Percentiles rank a stretch among this genome's conserved stretches.
Conservation (phyloP, 2,797 vertebrate genomes). For the Sphenodon punctatus region DNA sequence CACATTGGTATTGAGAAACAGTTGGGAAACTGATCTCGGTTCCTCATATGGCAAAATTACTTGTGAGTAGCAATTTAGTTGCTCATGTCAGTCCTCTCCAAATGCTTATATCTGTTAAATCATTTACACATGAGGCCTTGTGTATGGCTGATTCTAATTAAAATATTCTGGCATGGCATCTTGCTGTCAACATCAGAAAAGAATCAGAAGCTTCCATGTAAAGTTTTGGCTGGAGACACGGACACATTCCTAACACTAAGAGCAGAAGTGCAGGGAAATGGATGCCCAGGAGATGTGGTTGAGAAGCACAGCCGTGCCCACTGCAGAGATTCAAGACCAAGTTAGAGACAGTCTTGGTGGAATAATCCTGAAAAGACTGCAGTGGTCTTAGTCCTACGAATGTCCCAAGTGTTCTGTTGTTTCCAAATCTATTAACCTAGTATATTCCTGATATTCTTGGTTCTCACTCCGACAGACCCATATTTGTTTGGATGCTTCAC, state of each 20-base stretch:
- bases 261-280: neutral
- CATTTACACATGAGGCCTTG: too few relatives aligned
- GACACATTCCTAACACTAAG: neutral
- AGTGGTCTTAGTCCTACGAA: neutral
- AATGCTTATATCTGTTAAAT: too few relatives aligned
- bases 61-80: too few relatives aligned
- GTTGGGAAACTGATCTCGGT: too few relatives aligned
- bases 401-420: slow-evolving; percentile 6
- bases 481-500: neutral
- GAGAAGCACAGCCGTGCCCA: neutral
- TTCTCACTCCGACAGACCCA: neutral
- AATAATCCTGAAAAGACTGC: neutral
- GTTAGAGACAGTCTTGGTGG: neutral
- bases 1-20: too few relatives aligned
- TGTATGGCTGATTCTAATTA: too few relatives aligned
- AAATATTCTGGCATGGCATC: too few relatives aligned
- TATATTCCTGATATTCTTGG: slow-evolving; percentile 18
- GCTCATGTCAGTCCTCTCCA: too few relatives aligned
- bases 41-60: too few relatives aligned
- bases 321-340: rapidly evolving
- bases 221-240: neutral
- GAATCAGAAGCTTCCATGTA: neutral
- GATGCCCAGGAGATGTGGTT: neutral
- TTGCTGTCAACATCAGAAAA: neutral
- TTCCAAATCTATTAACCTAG: neutral